Conservation (phyloP, 35 echinoderm and acorn worm genomes). For the Amphiura filiformis region DNA sequence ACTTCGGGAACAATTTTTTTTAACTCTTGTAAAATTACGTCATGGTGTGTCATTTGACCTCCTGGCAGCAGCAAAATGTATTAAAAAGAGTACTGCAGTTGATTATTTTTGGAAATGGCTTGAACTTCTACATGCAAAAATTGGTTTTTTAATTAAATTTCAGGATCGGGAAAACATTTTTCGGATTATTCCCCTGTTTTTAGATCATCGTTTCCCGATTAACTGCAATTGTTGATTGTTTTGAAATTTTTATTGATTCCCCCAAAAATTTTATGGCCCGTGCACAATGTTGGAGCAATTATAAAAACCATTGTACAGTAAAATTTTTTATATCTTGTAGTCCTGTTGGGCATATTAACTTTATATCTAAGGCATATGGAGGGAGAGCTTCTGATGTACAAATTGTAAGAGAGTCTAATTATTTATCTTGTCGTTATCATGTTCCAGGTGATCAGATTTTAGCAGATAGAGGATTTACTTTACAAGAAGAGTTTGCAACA, state of each 20-base stretch:
- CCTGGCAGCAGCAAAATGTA: no score
- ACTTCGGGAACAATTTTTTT: no score
- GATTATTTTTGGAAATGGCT: no score
- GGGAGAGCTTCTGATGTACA: background rate
- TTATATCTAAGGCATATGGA: background rate
- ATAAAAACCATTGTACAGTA: background rate
- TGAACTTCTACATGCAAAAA: no score
- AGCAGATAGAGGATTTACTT: background rate
- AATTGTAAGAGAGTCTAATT: background rate
- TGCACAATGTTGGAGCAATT: constrained; percentile 25
- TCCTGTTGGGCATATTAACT: constrained; percentile 32
- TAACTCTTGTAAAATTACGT: no score
- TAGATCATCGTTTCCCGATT: background rate
- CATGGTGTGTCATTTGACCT: no score
- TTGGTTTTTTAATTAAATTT: constrained; percentile 2
- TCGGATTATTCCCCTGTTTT: constrained; percentile 18
- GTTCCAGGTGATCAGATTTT: background rate
- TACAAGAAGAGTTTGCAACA: background rate
- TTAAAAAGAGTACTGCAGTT: no score
- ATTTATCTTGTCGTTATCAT: background rate
- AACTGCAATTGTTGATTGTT: constrained; percentile 36
- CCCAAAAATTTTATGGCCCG: constrained; percentile 32
- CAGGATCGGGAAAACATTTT: constrained; percentile 9
- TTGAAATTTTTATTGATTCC: constrained; percentile 55
- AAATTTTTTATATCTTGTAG: constrained; percentile 35